Percentiles rank a stretch among this genome's conserved stretches.
These are phyloP conservation scores for Adelosebastes latens DNA, from an alignment of 2,797 vertebrate species.

Conservation along the genomic window DNA sequence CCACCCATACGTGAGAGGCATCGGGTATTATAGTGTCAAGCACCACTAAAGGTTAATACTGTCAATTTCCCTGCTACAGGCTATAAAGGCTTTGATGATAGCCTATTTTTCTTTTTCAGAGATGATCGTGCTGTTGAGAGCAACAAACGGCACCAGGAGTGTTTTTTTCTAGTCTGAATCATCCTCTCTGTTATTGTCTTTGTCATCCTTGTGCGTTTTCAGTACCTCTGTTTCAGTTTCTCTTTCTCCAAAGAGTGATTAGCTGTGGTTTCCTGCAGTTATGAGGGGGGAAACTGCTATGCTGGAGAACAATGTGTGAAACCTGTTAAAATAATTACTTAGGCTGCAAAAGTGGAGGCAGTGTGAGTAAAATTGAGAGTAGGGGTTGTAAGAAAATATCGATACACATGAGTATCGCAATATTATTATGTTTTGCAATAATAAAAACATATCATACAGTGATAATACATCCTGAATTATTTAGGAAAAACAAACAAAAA, in stretches of 20 bases:
- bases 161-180: background rate
- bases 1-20: slow-evolving; percentile 33
- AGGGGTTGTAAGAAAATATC: too few species aligned
- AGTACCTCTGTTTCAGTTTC: background rate
- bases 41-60: slow-evolving; percentile 69
- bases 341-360: background rate
- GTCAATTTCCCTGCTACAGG: slow-evolving; percentile 46
- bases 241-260: background rate
- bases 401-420: too few species aligned
- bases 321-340: background rate
- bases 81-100: slow-evolving; percentile 33
- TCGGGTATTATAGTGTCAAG: slow-evolving; percentile 49
- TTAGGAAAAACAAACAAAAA: background rate
- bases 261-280: background rate
- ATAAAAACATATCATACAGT: background rate
- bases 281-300: background rate
- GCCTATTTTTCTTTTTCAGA: slow-evolving; percentile 36
- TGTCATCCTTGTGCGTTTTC: background rate
- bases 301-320: background rate
- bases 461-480: background rate
- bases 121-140: slow-evolving; percentile 11
- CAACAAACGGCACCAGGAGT: background rate
- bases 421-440: too few species aligned
- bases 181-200: background rate
- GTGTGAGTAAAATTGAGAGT: background rate